These are phyloP conservation scores for Ceratosolen fusciceps DNA, from an alignment of 1,140 invertebrate genomes.

Conservation along the genomic window DNA sequence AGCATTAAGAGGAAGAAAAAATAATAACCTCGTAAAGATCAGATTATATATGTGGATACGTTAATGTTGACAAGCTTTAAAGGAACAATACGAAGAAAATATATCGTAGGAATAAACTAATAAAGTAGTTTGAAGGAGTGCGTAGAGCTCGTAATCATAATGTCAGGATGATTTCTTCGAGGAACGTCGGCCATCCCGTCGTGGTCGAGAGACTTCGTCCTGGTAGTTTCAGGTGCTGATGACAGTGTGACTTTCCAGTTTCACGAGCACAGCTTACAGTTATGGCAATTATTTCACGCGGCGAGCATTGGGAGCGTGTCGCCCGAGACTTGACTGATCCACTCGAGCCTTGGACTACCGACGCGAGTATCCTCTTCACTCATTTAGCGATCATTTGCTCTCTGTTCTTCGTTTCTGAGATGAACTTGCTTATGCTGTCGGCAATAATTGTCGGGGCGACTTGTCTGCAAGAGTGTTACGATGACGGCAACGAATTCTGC, in stretches of 20 bases:
- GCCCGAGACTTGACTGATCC: background rate
- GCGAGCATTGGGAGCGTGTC: slow-evolving; percentile 4
- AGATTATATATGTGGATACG: too few species aligned
- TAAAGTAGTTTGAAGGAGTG: too few species aligned
- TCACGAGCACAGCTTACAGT: slow-evolving; percentile 50
- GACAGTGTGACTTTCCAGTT: background rate
- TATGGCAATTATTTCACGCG: slow-evolving; percentile 57
- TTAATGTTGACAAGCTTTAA: too few species aligned
- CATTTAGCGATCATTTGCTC: background rate
- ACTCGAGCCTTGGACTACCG: background rate
- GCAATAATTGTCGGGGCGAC: background rate
- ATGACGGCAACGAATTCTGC: slow-evolving; percentile 68
- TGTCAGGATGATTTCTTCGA: background rate
- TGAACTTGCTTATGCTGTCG: slow-evolving; percentile 43
- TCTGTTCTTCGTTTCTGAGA: slow-evolving; percentile 10
- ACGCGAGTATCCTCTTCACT: background rate
- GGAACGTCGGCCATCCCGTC: background rate
- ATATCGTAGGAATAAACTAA: too few species aligned
- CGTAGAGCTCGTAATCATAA: background rate
- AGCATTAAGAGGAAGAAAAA: too few species aligned
- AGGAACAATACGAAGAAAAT: too few species aligned
- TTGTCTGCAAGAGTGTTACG: slow-evolving; percentile 59
- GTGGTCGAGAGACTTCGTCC: background rate
- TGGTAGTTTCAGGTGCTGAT: background rate
- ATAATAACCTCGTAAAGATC: too few species aligned